Evolutionary conservation across 1,140 invertebrate genomes (phyloP).

Genomic region (Stenopsyche tienmushanensis): DNA sequence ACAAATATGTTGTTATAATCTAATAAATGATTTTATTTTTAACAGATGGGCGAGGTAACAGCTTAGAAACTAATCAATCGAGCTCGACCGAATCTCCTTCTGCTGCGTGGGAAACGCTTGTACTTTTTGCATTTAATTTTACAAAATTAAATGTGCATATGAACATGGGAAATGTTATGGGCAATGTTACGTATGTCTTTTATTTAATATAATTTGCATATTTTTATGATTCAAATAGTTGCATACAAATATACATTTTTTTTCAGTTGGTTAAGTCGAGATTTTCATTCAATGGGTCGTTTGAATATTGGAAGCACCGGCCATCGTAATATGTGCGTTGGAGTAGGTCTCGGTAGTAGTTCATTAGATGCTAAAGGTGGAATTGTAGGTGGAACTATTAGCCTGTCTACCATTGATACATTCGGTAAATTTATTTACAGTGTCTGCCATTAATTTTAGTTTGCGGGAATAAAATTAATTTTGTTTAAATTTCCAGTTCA

Average conservation of each 20-base stretch:
- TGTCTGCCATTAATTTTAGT: background rate
- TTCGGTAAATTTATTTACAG: conserved; percentile 62
- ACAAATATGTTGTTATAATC: conserved; percentile 19
- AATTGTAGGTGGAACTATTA: conserved; percentile 93
- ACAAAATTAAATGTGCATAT: conserved; percentile 94
- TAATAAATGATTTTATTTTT: conserved; percentile 8
- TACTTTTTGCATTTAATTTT: conserved; percentile 94
- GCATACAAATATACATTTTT: background rate
- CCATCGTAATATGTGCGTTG: conserved; percentile 90
- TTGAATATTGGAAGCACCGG: conserved; percentile 92
- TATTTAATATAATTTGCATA: background rate
- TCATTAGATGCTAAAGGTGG: conserved; percentile 92
- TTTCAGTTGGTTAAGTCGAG: conserved; percentile 83
- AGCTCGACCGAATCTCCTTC: conserved; percentile 53
- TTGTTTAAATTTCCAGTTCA: conserved; percentile 60
- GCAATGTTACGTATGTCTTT: conserved; percentile 78
- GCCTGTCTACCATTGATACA: conserved; percentile 86
- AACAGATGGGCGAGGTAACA: conserved; percentile 51
- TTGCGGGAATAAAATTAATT: background rate
- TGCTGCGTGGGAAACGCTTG: conserved; percentile 90
- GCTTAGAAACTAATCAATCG: conserved; percentile 41
- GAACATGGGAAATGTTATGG: conserved; percentile 99
- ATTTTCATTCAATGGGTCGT: conserved; percentile 86
- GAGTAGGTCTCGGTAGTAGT: conserved; percentile 85
- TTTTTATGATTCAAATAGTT: conserved; percentile 17